phyloP scores from a whole-genome alignment of 2,888 invertebrate species.

The Drosophila imparisetae region DNA sequence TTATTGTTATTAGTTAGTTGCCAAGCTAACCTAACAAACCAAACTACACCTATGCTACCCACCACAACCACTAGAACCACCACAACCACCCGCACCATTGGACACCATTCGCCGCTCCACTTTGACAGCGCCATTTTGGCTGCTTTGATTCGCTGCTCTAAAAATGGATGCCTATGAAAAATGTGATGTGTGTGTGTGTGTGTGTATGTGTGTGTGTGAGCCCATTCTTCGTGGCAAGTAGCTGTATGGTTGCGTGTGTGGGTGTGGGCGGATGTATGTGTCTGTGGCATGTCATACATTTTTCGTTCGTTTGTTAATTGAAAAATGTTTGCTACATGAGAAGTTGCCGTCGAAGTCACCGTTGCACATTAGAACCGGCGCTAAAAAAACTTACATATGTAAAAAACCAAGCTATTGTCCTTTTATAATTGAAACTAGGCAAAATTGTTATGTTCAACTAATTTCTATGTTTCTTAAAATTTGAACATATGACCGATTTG shows the following conservation, averaged over 20 bases:
- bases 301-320: conserved; percentile 80
- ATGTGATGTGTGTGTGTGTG: conserved; percentile 38
- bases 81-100: conserved; percentile 1
- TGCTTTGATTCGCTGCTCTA: conserved; percentile 68
- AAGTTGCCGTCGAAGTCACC: conserved; percentile 24
- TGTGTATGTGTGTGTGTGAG: conserved; percentile 10
- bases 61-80: neutral
- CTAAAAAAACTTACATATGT: neutral
- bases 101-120: conserved; percentile 9
- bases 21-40: conserved; percentile 24
- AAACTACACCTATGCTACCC: conserved; percentile 2
- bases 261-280: conserved; percentile 30
- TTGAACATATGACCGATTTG: neutral
- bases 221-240: conserved; percentile 50
- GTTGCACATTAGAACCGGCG: conserved; percentile 24
- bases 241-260: conserved; percentile 8
- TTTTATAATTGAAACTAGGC: neutral
- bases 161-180: conserved; percentile 66
- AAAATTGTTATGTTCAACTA: neutral
- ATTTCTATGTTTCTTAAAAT: neutral
- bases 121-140: conserved; percentile 73
- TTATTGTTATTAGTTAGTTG: conserved; percentile 39
- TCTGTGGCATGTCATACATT: conserved; percentile 76
- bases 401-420: neutral
- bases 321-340: conserved; percentile 73